These are phyloP conservation scores for Gymnoscelis rufifasciata DNA, from an alignment of 2,888 invertebrate species.

Conservation along the genomic window DNA sequence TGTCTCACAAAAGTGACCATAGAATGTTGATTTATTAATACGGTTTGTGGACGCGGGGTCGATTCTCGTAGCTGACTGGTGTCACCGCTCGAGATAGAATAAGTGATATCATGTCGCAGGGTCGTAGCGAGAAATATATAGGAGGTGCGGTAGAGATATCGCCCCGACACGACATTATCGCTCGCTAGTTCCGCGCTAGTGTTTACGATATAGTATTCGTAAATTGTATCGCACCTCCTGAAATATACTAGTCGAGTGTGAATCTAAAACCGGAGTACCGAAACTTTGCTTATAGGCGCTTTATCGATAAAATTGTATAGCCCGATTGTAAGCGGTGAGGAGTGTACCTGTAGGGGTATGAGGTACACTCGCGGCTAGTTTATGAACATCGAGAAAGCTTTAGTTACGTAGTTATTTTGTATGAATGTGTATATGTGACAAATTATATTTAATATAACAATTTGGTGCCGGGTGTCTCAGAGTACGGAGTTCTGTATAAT, in stretches of 20 bases:
- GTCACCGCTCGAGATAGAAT: constrained; percentile 20
- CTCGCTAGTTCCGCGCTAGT: background rate
- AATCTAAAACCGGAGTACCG: constrained; percentile 55
- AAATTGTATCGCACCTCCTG: constrained; percentile 34
- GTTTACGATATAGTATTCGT: background rate
- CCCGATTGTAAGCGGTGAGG: background rate
- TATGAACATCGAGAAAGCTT: constrained; percentile 67
- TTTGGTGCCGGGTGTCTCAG: constrained; percentile 2
- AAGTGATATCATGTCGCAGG: constrained; percentile 31
- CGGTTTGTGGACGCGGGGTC: constrained; percentile 9
- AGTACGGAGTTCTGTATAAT: background rate
- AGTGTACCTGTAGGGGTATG: background rate
- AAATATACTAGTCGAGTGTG: constrained; percentile 67
- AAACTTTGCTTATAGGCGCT: constrained; percentile 30
- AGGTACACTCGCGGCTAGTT: constrained; percentile 21
- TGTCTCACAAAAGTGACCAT: no score
- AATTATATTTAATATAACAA: constrained; percentile 50
- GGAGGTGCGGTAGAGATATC: constrained; percentile 21
- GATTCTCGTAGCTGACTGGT: constrained; percentile 24
- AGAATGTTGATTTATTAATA: background rate
- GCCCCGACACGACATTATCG: constrained; percentile 1
- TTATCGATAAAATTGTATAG: constrained; percentile 21
- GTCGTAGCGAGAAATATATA: constrained; percentile 26
- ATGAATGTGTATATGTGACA: constrained; percentile 71
- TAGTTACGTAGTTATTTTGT: constrained; percentile 61